Evolutionary conservation across 2,797 vertebrate species (phyloP).

Genomic region (Siniperca undulata): DNA sequence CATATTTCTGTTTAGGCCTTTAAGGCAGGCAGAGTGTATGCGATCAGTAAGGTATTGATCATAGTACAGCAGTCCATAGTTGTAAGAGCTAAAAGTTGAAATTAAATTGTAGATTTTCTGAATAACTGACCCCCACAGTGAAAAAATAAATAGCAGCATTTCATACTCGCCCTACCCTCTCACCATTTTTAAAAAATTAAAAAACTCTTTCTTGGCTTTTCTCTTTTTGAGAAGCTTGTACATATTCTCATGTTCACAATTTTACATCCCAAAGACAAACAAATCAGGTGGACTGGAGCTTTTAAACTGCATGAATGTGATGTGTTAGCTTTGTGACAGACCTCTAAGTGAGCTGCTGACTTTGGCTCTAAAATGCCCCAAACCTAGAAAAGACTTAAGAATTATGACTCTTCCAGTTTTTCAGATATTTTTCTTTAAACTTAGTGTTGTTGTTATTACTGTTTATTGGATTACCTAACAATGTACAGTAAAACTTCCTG

Average conservation of each 20-base stretch:
- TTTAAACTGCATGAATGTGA: not conserved
- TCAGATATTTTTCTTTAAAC: not conserved
- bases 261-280: not conserved
- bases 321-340: not conserved
- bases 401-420: not conserved
- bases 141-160: not conserved
- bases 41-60: not conserved
- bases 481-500: not conserved
- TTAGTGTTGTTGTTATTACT: not conserved
- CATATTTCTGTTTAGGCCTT: not conserved
- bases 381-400: not conserved
- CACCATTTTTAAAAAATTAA: not conserved
- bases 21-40: not conserved
- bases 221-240: not conserved
- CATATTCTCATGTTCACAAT: not conserved
- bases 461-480: not conserved
- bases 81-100: not conserved
- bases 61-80: not conserved
- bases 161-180: not conserved
- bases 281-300: not conserved
- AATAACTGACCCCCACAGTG: not conserved
- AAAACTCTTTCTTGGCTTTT: not conserved
- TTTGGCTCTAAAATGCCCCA: not conserved
- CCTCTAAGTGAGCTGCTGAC: not conserved
- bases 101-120: not conserved